These are phyloP conservation scores for Sialia sialis DNA, from an alignment of 2,113 vertebrate genomes.

Conservation along the genomic window DNA sequence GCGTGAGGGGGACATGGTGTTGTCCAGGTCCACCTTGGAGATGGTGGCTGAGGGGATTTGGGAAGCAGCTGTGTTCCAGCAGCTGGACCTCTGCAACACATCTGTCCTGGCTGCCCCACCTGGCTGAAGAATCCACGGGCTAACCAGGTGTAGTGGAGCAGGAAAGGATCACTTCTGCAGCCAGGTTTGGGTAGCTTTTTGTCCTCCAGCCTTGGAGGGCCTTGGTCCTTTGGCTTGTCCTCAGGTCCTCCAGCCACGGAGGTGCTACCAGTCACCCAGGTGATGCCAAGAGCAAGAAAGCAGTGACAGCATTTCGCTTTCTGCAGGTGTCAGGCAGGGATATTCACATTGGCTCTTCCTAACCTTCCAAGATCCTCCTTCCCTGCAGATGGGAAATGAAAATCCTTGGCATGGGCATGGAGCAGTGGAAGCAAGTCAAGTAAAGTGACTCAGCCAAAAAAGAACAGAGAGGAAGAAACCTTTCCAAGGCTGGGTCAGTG, in stretches of 20 bases:
- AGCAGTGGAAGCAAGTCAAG: slow-evolving; percentile 26
- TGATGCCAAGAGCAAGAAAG: neutral
- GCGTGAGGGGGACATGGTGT: neutral
- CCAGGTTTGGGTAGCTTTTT: neutral
- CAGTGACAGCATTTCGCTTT: neutral
- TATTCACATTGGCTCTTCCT: neutral
- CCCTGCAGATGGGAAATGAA: slow-evolving; percentile 45
- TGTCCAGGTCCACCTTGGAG: neutral
- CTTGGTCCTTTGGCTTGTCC: neutral
- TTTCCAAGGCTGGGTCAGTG: neutral
- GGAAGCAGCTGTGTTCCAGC: neutral
- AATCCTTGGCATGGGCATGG: slow-evolving; percentile 1
- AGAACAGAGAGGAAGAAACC: neutral
- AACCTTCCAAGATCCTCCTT: slow-evolving; percentile 20
- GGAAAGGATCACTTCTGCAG: fast-evolving
- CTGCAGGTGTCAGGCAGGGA: neutral
- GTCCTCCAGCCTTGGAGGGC: neutral
- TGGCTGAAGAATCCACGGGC: neutral
- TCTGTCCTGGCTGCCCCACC: fast-evolving
- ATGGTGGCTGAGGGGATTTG: neutral
- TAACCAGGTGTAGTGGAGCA: neutral
- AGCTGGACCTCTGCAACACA: neutral
- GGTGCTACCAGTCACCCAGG: fast-evolving
- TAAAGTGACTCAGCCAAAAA: neutral
- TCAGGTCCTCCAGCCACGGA: neutral